Evolutionary conservation across 2,888 invertebrate species (phyloP), one percentile per base, ranked within the genome.

Genomic region (Cheilosia impressa): DNA sequence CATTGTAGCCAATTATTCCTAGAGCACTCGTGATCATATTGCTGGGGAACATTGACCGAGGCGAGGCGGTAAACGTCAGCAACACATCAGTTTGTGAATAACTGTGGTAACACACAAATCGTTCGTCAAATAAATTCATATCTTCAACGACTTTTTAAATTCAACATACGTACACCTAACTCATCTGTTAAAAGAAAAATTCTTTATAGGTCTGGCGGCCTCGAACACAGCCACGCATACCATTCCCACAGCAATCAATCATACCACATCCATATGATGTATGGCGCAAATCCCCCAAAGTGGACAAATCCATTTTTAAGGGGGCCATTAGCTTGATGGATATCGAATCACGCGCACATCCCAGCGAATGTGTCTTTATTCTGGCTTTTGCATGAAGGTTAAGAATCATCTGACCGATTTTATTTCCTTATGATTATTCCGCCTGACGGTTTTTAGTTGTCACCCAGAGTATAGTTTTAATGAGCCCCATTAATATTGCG

Each of bases 191-290:
- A 6, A 17, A 17, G 3, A 47, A 47, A 47, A 17, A 6, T 17
- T 47, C 17, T 47, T 47, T 9, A 9, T 19, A 34, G 38, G 0
- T 17, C 19, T n/a, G 4, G 9, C 38, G 65, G 52, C 53, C 66
- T 66, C 53, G 66, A 66, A 53, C 38, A 9, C 9, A 31, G 9
- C 7, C 31, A 15, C 63, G 41, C 27, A 13, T 15, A 50, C 65
- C 38, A 53, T 66, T 53, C 53, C 41, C 66, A 66, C 17, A 52
- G 53, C 66, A 66, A 66, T 66, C 52, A 66, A 66, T 66, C 66
- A 66, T n/a, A 52, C 9, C 2, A 43, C 66, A 52, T 24, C 38
- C 38, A 53, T 22, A 5, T 45, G 34, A 19, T 31, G 4, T 10
- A 31, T 27, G 22, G 6, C 9, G 17, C 10, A 17, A 19, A 22